Evolutionary conservation across 1,140 invertebrate genomes (phyloP).

Genomic region (Euura saliciscinereae): DNA sequence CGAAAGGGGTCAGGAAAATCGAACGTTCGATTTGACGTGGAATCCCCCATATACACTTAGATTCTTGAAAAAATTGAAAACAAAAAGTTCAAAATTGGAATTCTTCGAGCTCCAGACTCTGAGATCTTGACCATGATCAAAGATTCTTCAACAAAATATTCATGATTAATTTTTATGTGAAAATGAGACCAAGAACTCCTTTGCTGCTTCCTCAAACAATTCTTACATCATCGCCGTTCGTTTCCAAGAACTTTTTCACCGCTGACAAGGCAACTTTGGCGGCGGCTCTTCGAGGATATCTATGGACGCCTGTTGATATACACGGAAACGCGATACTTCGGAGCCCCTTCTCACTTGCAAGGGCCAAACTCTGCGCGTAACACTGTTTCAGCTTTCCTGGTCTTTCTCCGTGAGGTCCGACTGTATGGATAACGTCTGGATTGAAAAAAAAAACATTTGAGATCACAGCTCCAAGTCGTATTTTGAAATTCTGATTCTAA

Average conservation of each 20-base stretch:
- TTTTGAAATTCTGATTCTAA: no score
- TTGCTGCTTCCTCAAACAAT: no score
- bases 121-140: no score
- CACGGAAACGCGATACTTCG: slow-evolving; percentile 82
- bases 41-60: no score
- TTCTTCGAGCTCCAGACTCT: no score
- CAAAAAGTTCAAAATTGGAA: no score
- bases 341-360: slow-evolving; percentile 67
- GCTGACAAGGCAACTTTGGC: slow-evolving; percentile 74
- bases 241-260: slow-evolving; percentile 72
- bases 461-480: slow-evolving; percentile 30
- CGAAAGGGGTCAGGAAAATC: no score
- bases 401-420: slow-evolving; percentile 79
- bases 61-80: no score
- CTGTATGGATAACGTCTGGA: slow-evolving; percentile 84
- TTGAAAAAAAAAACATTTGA: slow-evolving; percentile 57
- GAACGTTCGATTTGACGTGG: no score
- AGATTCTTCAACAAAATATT: no score
- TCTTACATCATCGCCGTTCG: slow-evolving; percentile 62
- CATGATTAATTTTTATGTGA: no score
- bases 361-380: slow-evolving; percentile 71
- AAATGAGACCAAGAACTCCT: no score
- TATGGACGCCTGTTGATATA: slow-evolving; percentile 86
- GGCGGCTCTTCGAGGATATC: slow-evolving; percentile 79
- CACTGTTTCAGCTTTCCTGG: slow-evolving; percentile 69